These are phyloP conservation scores for Zaprionus kolodkinae DNA, from an alignment of 1,140 invertebrate genomes.

Conservation along the genomic window DNA sequence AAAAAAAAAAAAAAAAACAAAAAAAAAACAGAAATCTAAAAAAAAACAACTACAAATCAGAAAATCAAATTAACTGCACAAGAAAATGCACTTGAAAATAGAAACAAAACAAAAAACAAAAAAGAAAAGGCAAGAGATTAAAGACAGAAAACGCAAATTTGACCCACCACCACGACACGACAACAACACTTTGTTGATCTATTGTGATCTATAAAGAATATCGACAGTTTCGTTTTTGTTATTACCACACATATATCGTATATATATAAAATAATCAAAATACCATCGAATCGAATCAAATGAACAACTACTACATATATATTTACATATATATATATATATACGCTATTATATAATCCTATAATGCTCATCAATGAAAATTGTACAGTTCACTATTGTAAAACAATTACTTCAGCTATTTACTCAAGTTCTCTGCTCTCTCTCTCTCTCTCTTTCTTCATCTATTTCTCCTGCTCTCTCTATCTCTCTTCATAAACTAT, in stretches of 20 bases:
- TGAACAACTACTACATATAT: constrained; percentile 29
- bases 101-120: constrained; percentile 10
- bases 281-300: constrained; percentile 48
- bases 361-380: constrained; percentile 60
- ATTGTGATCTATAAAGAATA: constrained; percentile 32
- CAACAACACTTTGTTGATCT: background rate
- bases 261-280: constrained; percentile 40
- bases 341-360: constrained; percentile 26
- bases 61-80: constrained; percentile 45
- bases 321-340: background rate
- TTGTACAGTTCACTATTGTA: constrained; percentile 76
- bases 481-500: constrained; percentile 14
- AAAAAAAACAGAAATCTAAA: constrained; percentile 18
- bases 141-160: constrained; percentile 29
- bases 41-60: constrained; percentile 37
- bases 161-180: constrained; percentile 10
- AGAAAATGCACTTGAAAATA: constrained; percentile 52
- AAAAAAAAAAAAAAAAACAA: constrained; percentile 20
- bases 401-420: constrained; percentile 43
- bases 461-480: constrained; percentile 27
- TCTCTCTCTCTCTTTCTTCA: background rate
- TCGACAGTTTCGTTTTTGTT: constrained; percentile 53
- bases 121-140: constrained; percentile 14
- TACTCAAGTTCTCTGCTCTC: background rate
- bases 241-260: constrained; percentile 23